phyloP scores from a whole-genome alignment of 2,797 vertebrate species.

The Tauraco hartlaubi region DNA sequence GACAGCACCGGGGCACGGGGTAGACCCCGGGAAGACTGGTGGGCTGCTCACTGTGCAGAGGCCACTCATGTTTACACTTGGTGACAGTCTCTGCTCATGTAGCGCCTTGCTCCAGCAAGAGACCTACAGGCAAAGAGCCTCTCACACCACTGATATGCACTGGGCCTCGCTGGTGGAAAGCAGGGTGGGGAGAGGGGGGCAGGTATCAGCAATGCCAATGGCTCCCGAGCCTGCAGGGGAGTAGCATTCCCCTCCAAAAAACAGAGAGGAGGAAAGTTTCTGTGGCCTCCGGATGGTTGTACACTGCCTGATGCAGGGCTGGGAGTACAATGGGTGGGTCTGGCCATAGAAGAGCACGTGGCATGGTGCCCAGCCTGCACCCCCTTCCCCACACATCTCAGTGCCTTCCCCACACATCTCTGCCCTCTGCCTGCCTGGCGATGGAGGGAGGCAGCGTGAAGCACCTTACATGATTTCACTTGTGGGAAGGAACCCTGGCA shows the following conservation, averaged over 20 bases:
- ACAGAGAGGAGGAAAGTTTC: not conserved
- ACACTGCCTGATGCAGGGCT: not conserved
- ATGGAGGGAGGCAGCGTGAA: not conserved
- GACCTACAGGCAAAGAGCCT: not conserved
- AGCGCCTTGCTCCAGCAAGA: not conserved
- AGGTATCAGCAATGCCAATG: not conserved
- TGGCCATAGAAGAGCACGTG: not conserved
- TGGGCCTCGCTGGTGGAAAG: fast-evolving
- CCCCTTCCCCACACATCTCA: not conserved
- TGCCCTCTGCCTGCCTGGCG: not conserved
- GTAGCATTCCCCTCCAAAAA: not conserved
- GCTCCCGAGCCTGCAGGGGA: not conserved
- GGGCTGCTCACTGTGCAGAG: not conserved
- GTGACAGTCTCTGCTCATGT: not conserved
- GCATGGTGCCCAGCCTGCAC: not conserved
- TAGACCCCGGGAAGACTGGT: not conserved
- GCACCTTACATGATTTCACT: not conserved
- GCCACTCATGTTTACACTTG: not conserved
- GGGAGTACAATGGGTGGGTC: not conserved
- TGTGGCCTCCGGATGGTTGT: fast-evolving
- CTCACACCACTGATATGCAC: not conserved
- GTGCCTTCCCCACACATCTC: not conserved
- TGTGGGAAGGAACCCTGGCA: not conserved
- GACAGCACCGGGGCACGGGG: not conserved
- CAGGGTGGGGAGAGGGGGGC: not conserved